A percentile compares a stretch with the other conserved stretches of the same genome.
Evolutionary conservation across 2,113 vertebrate species (phyloP).

Genomic region (Brachyistius frenatus): DNA sequence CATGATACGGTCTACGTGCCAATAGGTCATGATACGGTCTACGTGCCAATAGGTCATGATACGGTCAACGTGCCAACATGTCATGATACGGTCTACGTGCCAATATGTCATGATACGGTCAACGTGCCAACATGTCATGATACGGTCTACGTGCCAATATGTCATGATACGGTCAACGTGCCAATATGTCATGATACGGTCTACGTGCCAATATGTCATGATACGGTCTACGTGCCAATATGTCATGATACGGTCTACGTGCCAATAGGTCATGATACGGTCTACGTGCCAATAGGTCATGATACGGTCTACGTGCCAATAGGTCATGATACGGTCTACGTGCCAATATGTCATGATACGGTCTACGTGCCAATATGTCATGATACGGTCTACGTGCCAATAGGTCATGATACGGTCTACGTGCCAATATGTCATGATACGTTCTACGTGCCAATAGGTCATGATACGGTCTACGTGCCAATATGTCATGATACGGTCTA

Average conservation of each 20-base stretch:
- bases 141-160: background rate
- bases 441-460: slow-evolving; percentile 1
- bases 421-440: slow-evolving; percentile 17
- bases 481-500: background rate
- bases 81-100: background rate
- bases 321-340: background rate
- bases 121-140: slow-evolving; percentile 8
- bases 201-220: background rate
- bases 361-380: background rate
- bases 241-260: slow-evolving; percentile 8
- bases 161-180: slow-evolving; percentile 10
- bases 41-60: background rate
- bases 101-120: background rate
- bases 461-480: background rate
- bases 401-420: background rate
- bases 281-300: slow-evolving; percentile 2
- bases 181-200: background rate
- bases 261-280: background rate
- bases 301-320: background rate
- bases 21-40: slow-evolving; percentile 20
- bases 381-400: slow-evolving; percentile 15
- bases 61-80: background rate
- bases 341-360: background rate
- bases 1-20: background rate
- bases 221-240: background rate